These are phyloP conservation scores for Ophioninae sp. DNA, from an alignment of 2,888 invertebrate species.

Conservation along the genomic window DNA sequence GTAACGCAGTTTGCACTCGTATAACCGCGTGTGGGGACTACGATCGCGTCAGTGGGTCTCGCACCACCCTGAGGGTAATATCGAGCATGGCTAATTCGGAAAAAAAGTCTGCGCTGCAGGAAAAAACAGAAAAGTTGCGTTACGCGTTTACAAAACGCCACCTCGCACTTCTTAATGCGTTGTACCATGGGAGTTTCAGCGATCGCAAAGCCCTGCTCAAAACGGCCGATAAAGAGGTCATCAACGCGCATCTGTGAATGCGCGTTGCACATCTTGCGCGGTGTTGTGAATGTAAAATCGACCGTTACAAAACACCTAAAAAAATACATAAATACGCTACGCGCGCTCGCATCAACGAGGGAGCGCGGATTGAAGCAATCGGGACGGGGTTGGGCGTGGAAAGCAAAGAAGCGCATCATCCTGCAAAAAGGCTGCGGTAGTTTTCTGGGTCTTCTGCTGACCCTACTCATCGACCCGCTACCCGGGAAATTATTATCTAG, in stretches of 20 bases:
- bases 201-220: slow-evolving; percentile 18
- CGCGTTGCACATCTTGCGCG: slow-evolving; percentile 14
- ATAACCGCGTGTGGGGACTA: too few species aligned
- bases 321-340: slow-evolving; percentile 23
- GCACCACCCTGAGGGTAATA: too few species aligned
- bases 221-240: background rate
- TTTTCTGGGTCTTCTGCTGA: slow-evolving; percentile 18
- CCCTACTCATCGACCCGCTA: background rate
- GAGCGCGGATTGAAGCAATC: background rate
- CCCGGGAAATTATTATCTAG: too few species aligned
- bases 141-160: slow-evolving; percentile 1
- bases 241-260: slow-evolving; percentile 34
- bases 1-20: too few species aligned
- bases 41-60: too few species aligned
- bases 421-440: slow-evolving; percentile 77
- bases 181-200: background rate
- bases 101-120: too few species aligned
- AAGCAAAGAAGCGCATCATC: slow-evolving; percentile 11
- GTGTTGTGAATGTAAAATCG: background rate
- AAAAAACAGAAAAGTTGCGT: too few species aligned
- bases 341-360: background rate
- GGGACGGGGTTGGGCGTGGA: background rate
- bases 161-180: background rate
- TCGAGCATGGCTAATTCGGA: too few species aligned
- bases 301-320: background rate